These are phyloP conservation scores for Imbricaverruca yamaguchii DNA, from an alignment of 2,888 invertebrate genomes.

Conservation along the genomic window DNA sequence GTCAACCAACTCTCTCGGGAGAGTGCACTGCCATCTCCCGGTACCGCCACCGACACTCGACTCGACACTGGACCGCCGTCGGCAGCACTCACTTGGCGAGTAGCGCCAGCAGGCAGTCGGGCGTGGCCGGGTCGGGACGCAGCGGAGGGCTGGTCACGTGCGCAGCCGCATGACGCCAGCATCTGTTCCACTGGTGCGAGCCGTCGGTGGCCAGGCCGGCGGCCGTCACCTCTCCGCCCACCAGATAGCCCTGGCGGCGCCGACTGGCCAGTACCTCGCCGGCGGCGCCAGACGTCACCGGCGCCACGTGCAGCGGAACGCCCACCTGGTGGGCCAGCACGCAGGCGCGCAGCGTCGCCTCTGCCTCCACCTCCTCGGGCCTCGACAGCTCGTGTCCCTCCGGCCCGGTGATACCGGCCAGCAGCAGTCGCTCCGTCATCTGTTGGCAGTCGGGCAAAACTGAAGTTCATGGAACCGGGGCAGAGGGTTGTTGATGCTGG, in stretches of 20 bases:
- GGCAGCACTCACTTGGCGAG: slow-evolving; percentile 31
- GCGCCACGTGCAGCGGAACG: slow-evolving; percentile 83
- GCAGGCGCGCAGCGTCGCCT: slow-evolving; percentile 91
- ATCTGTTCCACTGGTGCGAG: slow-evolving; percentile 69
- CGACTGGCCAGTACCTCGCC: slow-evolving; percentile 68
- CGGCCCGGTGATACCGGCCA: slow-evolving; percentile 81
- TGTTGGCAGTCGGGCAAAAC: neutral
- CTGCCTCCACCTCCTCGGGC: slow-evolving; percentile 92
- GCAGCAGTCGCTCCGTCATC: slow-evolving; percentile 75
- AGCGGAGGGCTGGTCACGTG: slow-evolving; percentile 95
- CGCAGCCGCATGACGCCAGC: slow-evolving; percentile 87
- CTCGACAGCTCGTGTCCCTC: slow-evolving; percentile 90
- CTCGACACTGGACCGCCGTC: neutral
- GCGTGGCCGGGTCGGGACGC: slow-evolving; percentile 78
- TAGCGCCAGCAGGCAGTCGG: slow-evolving; percentile 60
- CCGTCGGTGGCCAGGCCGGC: slow-evolving; percentile 69
- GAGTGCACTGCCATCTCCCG: too few relatives aligned
- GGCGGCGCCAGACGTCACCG: slow-evolving; percentile 91
- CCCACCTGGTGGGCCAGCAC: slow-evolving; percentile 86
- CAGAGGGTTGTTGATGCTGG: too few relatives aligned
- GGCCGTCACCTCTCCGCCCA: slow-evolving; percentile 89
- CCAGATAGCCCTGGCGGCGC: slow-evolving; percentile 52
- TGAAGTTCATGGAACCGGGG: too few relatives aligned
- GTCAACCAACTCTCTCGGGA: too few relatives aligned
- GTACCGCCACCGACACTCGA: neutral